These are phyloP conservation scores for Galaxea fascicularis DNA, from an alignment of 92 coral and sea anemone species.

Conservation along the genomic window DNA sequence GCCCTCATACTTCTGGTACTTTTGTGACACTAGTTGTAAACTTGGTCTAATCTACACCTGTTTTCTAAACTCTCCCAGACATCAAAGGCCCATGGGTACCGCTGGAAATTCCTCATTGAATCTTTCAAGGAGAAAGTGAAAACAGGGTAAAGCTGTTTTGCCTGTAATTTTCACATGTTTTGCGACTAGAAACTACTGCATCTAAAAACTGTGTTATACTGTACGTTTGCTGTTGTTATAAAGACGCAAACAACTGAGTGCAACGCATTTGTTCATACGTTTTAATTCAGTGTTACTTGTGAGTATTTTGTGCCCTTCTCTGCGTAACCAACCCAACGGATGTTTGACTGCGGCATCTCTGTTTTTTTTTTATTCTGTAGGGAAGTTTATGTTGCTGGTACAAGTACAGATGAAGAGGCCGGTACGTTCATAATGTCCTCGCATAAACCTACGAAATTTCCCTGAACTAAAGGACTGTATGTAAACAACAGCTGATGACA, in stretches of 20 bases:
- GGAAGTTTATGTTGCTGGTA: constrained; percentile 79
- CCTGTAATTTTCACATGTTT: neutral
- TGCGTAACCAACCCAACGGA: neutral
- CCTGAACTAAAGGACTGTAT: too few species aligned
- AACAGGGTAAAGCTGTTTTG: constrained; percentile 77
- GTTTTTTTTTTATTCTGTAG: constrained; percentile 12
- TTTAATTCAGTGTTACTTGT: neutral
- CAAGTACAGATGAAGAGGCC: constrained; percentile 82
- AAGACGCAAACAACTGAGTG: too few species aligned
- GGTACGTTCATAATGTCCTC: neutral
- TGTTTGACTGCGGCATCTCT: neutral
- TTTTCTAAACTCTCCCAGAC: constrained; percentile 52
- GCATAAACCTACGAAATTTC: neutral
- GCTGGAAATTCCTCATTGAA: constrained; percentile 97
- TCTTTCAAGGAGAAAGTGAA: constrained; percentile 95
- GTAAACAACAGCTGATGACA: too few species aligned
- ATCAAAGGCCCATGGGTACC: constrained; percentile 96
- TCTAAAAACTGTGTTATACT: too few species aligned
- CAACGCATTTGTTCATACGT: too few species aligned
- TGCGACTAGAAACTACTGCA: too few species aligned
- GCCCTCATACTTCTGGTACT: too few species aligned
- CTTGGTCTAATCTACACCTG: too few species aligned
- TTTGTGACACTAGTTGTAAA: too few species aligned
- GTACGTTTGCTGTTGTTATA: too few species aligned
- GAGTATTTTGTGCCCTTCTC: neutral